Percentiles rank a stretch among this genome's conserved stretches.
Evolutionary conservation across 2,797 vertebrate genomes (phyloP).

Genomic region (Thamnophis elegans): DNA sequence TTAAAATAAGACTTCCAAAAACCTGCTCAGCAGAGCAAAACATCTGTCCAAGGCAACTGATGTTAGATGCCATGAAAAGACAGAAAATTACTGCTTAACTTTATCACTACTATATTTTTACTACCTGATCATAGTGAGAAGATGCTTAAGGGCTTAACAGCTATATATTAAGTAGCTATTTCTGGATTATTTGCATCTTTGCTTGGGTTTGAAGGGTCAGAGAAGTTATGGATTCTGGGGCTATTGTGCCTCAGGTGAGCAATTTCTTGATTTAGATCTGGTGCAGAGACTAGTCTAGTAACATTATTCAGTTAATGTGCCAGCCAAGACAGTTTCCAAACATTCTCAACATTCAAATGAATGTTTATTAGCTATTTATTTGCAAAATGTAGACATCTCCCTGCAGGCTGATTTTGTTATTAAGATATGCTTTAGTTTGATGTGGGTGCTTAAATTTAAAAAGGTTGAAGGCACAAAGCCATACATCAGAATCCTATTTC

Average conservation of each 20-base stretch:
- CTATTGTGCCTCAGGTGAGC: background rate
- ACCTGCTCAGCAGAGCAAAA: background rate
- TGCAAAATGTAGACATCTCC: background rate
- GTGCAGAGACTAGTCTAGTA: background rate
- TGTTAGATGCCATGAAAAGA: background rate
- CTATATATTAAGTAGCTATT: background rate
- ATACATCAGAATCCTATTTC: background rate
- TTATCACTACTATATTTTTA: background rate
- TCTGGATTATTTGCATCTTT: background rate
- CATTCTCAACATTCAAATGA: background rate
- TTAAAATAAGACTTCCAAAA: background rate
- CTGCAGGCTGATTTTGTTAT: conserved; percentile 2
- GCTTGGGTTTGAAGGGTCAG: background rate
- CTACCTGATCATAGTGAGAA: too few species aligned
- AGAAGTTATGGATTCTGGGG: background rate
- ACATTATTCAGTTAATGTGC: background rate
- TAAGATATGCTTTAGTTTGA: background rate
- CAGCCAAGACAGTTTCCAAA: background rate
- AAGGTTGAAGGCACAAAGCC: background rate
- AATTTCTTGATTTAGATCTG: background rate
- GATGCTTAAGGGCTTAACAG: background rate
- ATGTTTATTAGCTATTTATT: conserved; percentile 15
- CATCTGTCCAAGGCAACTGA: background rate
- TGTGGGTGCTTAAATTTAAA: background rate
- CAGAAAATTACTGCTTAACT: background rate